Evolutionary conservation across 2,113 vertebrate species (phyloP), one percentile per base, ranked within the genome.

Genomic region (Chelonoidis abingdonii): DNA sequence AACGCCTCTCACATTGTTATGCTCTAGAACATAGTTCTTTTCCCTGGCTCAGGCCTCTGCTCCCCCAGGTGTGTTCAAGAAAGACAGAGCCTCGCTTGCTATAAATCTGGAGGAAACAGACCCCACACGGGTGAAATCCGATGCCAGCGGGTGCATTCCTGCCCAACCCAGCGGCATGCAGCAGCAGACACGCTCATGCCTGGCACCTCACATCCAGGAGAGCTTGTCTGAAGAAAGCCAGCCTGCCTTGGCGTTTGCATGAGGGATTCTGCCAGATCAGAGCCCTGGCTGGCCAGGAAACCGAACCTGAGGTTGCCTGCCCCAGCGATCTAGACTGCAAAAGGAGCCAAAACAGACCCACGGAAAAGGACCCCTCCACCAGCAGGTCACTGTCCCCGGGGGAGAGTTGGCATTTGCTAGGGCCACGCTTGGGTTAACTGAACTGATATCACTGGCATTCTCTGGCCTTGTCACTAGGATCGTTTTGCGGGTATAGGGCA

Each of bases 91-190:
- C 96, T 95, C 92, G 96, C 94, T 96, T 86, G 94, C 96, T 95
- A 92, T 94, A 97, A 72, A 72, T 97, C 93, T 95, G 92, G 95
- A 83, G 94, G 65, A 6, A 62, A 80, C 52, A 59, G 87, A 69
- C 65, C 65, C 95, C 83, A 86, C 89, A 78, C 21, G 89, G 83
- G 81, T 47, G 89, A 57, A 47, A 92, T 96, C 93, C 95, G 94
- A 96, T 96, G 94, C 88, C 14, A 10, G 22, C 89, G 93, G 97
- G 97, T 90, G 95, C 94, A 88, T 81, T 97, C 89, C 96, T 89
- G 95, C 89, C 94, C 95, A 53, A 88, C 94, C 93, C 94, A 81
- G 78, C 76, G 93, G 92, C 93, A 65, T 87, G 92, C 78, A 22
- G 2, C 87, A 38, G 84, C 53, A 49, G 86, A 80, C 41, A 79